Evolutionary conservation across 2,113 vertebrate genomes (phyloP), one percentile per base, ranked within the genome.

Genomic region (Carettochelys insculpta): DNA sequence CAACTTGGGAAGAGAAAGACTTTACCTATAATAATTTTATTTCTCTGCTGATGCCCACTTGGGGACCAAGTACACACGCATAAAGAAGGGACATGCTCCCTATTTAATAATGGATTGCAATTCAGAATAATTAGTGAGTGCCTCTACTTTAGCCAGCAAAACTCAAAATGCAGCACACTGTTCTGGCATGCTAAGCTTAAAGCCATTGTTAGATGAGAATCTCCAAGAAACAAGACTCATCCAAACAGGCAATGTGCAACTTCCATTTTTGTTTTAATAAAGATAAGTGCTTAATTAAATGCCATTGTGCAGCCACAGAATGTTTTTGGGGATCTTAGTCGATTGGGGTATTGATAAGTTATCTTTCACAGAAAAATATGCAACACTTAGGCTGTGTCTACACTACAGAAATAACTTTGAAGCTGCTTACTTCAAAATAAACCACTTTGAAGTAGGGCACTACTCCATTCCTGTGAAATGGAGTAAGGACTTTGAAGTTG

Each of bases 61-160:
- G 89, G 79, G 81, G 76, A 86, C 41, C 51, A 92, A 75, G n/a
- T 34, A 82, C 10, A 93, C 53, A 76, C 10, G 83, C 76, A 94
- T 87, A 93, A 89, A 27, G 38, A 90, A 94, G 76, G 58, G 76
- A 82, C 87, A 82, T 88, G 51, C 27, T 85, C 85, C 56, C 86
- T 80, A 90, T 90, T 91, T 91, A 94, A 92, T 56, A 82, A 25
- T 43, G 41, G 79, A 43, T 80, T 92, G 82, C n/a, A 88, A 85
- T 34, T 73, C 34, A 85, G 82, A 90, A 91, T 41, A 25, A 83
- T 93, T 89, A 82, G 86, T 86, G 73, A 45, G 71, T 61, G 84
- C 61, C 79, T 94, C 91, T 92, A 96, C 52, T 77, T 80, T 81
- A 65, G 43, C 43, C 54, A 81, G 20, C 51, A 87, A 43, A 75